Evolutionary conservation across 2,797 vertebrate species (phyloP).

Genomic region (Typhlichthys subterraneus): DNA sequence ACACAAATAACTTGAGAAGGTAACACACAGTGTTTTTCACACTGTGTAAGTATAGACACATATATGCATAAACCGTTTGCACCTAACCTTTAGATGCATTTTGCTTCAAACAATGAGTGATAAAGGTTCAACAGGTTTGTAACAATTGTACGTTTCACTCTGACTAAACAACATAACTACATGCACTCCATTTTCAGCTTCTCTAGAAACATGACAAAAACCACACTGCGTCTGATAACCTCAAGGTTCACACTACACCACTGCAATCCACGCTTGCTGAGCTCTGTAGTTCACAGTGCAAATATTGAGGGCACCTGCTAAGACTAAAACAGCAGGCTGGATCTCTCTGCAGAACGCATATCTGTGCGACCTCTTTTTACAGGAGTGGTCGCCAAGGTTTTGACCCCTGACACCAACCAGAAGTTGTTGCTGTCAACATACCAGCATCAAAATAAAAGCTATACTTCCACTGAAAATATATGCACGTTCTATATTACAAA

Average conservation of each 20-base stretch:
- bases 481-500: no score
- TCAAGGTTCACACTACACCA: slow-evolving; percentile 53
- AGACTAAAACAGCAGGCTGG: slow-evolving; percentile 22
- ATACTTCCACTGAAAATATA: no score
- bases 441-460: no score
- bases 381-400: no score
- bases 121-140: no score
- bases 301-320: slow-evolving; percentile 14
- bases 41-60: slow-evolving; percentile 48
- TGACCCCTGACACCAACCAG: no score
- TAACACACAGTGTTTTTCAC: slow-evolving; percentile 21
- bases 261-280: slow-evolving; percentile 48
- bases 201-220: slow-evolving; percentile 64
- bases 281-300: slow-evolving; percentile 17
- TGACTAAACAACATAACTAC: no score
- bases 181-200: slow-evolving; percentile 35
- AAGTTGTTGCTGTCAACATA: background rate
- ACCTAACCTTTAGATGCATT: no score
- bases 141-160: background rate
- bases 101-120: no score
- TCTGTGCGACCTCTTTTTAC: slow-evolving; percentile 5
- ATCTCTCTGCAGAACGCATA: slow-evolving; percentile 19
- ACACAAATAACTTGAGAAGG: slow-evolving; percentile 56
- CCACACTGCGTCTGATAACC: slow-evolving; percentile 66
- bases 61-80: background rate